phyloP scores from a whole-genome alignment of 2,113 vertebrate species.

The Perca flavescens region DNA sequence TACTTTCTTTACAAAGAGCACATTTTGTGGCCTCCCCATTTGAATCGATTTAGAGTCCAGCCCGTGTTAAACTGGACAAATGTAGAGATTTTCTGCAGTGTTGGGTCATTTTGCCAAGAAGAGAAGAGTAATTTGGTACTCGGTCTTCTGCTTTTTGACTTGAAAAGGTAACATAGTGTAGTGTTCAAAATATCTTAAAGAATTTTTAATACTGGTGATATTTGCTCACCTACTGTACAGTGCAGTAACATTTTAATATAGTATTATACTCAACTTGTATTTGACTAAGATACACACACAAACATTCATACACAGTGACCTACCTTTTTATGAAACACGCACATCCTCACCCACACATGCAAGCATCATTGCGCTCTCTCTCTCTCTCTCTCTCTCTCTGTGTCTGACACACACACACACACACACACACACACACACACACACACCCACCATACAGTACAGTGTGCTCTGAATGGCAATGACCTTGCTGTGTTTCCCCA shows the following conservation, averaged over 20 bases:
- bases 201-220: neutral
- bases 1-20: neutral
- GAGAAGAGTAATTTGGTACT: neutral
- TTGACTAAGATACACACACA: neutral
- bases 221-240: neutral
- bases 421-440: constrained; percentile 1
- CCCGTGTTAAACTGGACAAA: neutral
- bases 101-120: neutral
- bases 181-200: neutral
- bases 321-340: neutral
- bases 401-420: neutral
- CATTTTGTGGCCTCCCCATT: neutral
- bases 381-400: neutral
- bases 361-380: neutral
- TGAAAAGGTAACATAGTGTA: neutral
- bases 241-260: neutral
- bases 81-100: neutral
- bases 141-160: neutral
- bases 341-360: neutral
- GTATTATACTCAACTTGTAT: neutral
- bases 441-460: neutral
- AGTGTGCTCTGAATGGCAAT: constrained; percentile 53
- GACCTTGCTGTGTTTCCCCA: constrained; percentile 60
- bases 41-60: neutral
- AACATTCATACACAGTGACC: neutral